Conservation (phyloP, 2,113 vertebrate species). For the Myotis lucifugus region DNA sequence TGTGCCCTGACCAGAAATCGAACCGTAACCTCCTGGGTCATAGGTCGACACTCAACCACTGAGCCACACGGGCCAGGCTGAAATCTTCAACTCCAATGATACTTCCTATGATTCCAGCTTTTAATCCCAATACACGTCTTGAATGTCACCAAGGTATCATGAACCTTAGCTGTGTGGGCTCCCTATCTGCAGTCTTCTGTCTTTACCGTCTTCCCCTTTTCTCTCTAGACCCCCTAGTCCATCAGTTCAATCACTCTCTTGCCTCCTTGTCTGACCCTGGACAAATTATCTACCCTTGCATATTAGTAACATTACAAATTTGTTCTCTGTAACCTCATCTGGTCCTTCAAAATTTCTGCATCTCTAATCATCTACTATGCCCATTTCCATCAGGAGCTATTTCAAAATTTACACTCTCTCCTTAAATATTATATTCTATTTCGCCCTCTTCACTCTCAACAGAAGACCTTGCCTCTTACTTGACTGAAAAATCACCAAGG, state of each 20-base stretch:
- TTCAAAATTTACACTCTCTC: slow-evolving; percentile 21
- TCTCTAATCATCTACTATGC: neutral
- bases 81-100: neutral
- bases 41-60: too few species aligned
- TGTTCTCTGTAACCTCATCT: neutral
- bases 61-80: too few species aligned
- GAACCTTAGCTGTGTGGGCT: neutral
- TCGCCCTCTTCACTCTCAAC: neutral
- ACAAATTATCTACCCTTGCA: neutral
- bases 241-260: neutral
- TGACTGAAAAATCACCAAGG: neutral
- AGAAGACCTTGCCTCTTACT: slow-evolving; percentile 18
- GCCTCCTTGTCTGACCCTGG: neutral
- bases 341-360: slow-evolving; percentile 4
- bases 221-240: neutral
- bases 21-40: too few species aligned
- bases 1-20: too few species aligned
- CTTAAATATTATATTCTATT: slow-evolving; percentile 1
- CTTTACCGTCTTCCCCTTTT: neutral
- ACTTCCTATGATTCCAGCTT: neutral
- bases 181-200: neutral
- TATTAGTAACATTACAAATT: slow-evolving; percentile 18
- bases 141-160: neutral
- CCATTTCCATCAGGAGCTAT: neutral
- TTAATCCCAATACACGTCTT: neutral